Evolutionary conservation across 2,797 vertebrate genomes (phyloP).

Genomic region (Tadarida brasiliensis): DNA sequence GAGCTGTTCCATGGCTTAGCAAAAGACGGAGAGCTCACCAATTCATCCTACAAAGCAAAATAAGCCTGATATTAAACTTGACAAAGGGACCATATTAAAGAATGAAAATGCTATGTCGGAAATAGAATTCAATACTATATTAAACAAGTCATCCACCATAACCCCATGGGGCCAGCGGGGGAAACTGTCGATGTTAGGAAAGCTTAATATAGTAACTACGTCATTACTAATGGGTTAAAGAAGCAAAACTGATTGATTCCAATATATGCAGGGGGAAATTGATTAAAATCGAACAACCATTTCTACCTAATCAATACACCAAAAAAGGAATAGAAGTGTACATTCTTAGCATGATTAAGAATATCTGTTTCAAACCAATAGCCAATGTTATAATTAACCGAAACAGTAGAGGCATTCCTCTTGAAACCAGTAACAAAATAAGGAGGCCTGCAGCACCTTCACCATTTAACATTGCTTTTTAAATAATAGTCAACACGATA

Average conservation of each 20-base stretch:
- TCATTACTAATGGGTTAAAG: conserved; percentile 68
- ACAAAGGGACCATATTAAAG: conserved; percentile 52
- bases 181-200: conserved; percentile 51
- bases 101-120: conserved; percentile 58
- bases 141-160: conserved; percentile 69
- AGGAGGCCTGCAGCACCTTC: neutral
- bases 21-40: conserved; percentile 53
- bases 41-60: conserved; percentile 64
- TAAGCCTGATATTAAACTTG: conserved; percentile 59
- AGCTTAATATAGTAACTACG: conserved; percentile 71
- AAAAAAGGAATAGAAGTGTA: conserved; percentile 30
- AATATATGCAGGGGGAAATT: conserved; percentile 22
- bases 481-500: neutral
- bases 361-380: conserved; percentile 54
- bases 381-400: conserved; percentile 26
- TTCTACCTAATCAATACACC: conserved; percentile 66
- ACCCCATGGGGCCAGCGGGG: conserved; percentile 6
- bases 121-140: conserved; percentile 68
- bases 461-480: neutral
- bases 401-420: neutral
- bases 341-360: conserved; percentile 28
- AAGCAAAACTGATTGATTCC: conserved; percentile 58
- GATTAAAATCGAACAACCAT: conserved; percentile 67
- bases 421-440: conserved; percentile 8
- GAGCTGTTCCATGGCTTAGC: conserved; percentile 39